A percentile compares a stretch with the other conserved stretches of the same genome.
Conservation (phyloP, 2,888 invertebrate genomes). For the Sinelater perroti region DNA sequence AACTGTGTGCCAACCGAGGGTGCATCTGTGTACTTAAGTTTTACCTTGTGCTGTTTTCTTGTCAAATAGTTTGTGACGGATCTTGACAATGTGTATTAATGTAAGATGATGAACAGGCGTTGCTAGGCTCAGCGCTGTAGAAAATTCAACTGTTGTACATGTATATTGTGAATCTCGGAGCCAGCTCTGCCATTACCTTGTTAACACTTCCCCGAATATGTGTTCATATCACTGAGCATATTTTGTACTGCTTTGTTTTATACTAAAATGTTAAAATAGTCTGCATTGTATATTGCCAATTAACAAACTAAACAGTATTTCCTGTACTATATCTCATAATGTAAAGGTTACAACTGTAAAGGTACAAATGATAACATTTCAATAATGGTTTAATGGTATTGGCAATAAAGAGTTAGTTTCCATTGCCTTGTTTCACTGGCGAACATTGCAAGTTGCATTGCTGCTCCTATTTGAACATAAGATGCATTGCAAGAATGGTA, state of each 20-base stretch:
- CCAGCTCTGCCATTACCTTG: conserved; percentile 56
- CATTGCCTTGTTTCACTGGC: conserved; percentile 34
- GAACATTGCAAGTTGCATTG: conserved; percentile 15
- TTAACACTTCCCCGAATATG: conserved; percentile 55
- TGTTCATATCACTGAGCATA: conserved; percentile 58
- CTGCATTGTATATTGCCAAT: conserved; percentile 47
- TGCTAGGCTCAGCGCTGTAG: conserved; percentile 33
- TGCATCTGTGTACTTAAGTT: conserved; percentile 56
- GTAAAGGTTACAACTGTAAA: conserved; percentile 44
- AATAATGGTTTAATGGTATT: conserved; percentile 58
- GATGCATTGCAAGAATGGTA: neutral
- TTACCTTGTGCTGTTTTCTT: conserved; percentile 39
- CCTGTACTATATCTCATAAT: conserved; percentile 34
- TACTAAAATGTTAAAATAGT: conserved; percentile 44
- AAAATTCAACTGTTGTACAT: conserved; percentile 47
- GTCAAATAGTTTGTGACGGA: conserved; percentile 43
- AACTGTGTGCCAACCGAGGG: conserved; percentile 51
- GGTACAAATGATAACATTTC: conserved; percentile 57
- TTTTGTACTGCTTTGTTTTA: conserved; percentile 53
- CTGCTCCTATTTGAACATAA: neutral
- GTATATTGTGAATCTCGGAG: conserved; percentile 54
- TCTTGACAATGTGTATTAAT: conserved; percentile 35
- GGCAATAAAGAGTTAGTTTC: conserved; percentile 64
- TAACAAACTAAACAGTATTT: conserved; percentile 46
- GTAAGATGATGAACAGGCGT: conserved; percentile 42